Percentiles rank a stretch among this genome's conserved stretches.
Evolutionary conservation across 2,888 invertebrate species (phyloP).

Genomic region (Apamea epomidion): DNA sequence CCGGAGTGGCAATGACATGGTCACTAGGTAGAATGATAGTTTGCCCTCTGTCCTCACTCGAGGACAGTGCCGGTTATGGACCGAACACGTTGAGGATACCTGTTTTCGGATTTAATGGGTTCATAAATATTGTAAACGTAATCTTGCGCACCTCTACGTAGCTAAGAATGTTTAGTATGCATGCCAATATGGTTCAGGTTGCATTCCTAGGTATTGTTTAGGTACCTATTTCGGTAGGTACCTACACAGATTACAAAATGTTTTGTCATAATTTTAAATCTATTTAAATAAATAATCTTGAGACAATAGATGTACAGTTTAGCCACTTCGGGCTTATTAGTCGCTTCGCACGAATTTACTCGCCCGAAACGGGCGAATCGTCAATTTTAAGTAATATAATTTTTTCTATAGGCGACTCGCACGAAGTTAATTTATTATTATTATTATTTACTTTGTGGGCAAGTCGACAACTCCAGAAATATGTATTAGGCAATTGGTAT

Average conservation of each 20-base stretch:
- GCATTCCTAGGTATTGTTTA: no score
- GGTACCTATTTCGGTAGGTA: neutral
- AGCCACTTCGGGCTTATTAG: neutral
- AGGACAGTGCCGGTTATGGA: constrained; percentile 60
- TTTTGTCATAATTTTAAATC: no score
- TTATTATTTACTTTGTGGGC: no score
- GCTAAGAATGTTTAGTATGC: neutral
- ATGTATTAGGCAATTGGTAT: no score
- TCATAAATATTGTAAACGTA: constrained; percentile 35
- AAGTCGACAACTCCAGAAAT: no score
- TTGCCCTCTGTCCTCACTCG: constrained; percentile 65
- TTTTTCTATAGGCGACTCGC: no score
- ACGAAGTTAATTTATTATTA: no score
- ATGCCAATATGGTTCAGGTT: constrained; percentile 4
- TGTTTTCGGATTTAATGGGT: constrained; percentile 46
- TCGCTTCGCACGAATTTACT: no score
- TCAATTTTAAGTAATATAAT: no score
- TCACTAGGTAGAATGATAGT: constrained; percentile 40
- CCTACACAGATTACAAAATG: neutral
- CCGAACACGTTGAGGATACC: constrained; percentile 52
- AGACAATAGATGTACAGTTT: neutral
- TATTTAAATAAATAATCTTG: neutral
- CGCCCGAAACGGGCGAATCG: no score
- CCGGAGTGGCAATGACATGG: constrained; percentile 59
- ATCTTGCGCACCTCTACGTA: constrained; percentile 20